Evolutionary conservation across 2,888 invertebrate species (phyloP), one percentile per base, ranked within the genome.

Genomic region (Drosophila recens): DNA sequence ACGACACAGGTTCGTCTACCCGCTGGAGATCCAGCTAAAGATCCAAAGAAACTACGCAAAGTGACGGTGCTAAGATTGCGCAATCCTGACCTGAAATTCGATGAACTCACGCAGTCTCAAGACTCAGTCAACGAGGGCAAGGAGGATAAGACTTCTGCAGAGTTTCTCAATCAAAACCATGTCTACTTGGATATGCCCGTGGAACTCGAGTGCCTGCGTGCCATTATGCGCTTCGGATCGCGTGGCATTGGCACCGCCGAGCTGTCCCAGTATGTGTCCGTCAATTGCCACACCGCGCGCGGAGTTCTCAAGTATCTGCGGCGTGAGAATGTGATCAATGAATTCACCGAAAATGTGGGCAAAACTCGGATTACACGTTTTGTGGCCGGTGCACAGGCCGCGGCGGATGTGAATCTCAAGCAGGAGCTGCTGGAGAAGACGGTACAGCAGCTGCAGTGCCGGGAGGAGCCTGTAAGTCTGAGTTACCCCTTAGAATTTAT

Each of bases 51-150:
- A 33, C 40, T 48, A 4, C 93, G 92, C 66, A 95, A 95, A 77
- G 94, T 94, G 76, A 84, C 89, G 0, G 88, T 95, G 6, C 91
- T 95, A 8, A 93, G 94, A 80, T 90, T 96, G 30, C 91, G 94
- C n/a, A 93, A 95, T 91, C 94, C 94, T 0, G 92, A 94, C 69
- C 83, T 94, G 13, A 93, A 94, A 66, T 90, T 94, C 6, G 88
- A 92, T 38, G 94, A 94, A 63, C 79, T 94, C 93, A 93, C 34
- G 11, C 59, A 62, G 27, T 2, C 9, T 8, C 30, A 30, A 5
- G 71, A 67, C 3, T n/a, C 38, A 0, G 23, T 3, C 13, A 63
- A 13, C 92, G 92, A 91, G 40, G 93, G 92, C 51, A 92, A 93
- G 34, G 93, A 94, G 4, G 93, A 93, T 10, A 91, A 93, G 3